phyloP scores from a whole-genome alignment of 2,888 invertebrate species.

The Chironomus riparius region DNA sequence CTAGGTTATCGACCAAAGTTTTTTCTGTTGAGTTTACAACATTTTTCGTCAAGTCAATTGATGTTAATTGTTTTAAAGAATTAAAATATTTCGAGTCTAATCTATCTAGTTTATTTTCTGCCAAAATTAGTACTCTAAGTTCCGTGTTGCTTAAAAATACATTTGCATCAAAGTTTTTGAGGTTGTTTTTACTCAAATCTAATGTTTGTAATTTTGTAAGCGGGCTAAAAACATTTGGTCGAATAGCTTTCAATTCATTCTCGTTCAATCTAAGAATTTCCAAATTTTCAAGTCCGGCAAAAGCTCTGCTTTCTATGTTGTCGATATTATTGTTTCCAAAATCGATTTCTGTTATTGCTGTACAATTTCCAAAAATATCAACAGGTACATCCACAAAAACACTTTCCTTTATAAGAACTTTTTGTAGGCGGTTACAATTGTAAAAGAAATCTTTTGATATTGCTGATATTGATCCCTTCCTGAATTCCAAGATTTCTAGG shows the following conservation, averaged over 20 bases:
- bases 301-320: background rate
- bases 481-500: background rate
- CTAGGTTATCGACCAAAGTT: background rate
- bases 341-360: background rate
- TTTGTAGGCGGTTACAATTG: background rate
- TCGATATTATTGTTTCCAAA: background rate
- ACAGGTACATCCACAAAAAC: background rate
- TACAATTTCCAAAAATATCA: background rate
- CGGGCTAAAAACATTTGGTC: background rate
- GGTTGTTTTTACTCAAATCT: background rate
- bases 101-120: background rate
- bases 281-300: background rate
- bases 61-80: background rate
- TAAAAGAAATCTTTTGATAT: background rate
- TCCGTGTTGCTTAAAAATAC: background rate
- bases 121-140: background rate
- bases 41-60: background rate
- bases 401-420: background rate
- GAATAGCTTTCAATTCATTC: background rate
- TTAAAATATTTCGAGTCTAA: background rate
- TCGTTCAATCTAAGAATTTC: background rate
- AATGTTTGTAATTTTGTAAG: background rate
- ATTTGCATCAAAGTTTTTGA: background rate
- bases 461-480: background rate
- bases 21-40: background rate